Evolutionary conservation across 37 sponge, comb jelly and placozoan species (phyloP).

Genomic region (Beroe ovata): DNA sequence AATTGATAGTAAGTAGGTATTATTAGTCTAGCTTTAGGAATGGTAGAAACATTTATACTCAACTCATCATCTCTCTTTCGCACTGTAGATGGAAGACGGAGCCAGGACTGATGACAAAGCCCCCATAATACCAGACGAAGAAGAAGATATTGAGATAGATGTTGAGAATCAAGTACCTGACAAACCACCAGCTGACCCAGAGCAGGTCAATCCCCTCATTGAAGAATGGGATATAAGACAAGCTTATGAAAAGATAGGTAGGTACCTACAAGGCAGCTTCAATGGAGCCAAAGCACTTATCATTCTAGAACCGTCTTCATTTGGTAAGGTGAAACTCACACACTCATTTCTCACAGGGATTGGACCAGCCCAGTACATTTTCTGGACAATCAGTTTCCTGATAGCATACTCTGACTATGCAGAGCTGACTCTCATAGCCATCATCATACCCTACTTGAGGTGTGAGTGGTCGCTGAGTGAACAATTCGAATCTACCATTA

Average conservation of each 20-base stretch:
- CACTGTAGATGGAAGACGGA: too few relatives aligned
- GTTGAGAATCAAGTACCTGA: neutral
- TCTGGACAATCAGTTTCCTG: slow-evolving; percentile 52
- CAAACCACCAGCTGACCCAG: neutral
- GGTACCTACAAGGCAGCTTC: neutral
- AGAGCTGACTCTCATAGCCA: slow-evolving; percentile 31
- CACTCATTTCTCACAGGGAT: neutral
- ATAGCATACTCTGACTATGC: slow-evolving; percentile 59
- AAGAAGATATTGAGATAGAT: neutral
- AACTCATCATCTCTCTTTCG: too few relatives aligned
- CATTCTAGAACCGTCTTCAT: too few relatives aligned
- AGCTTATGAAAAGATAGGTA: neutral
- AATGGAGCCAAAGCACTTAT: too few relatives aligned
- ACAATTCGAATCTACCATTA: slow-evolving; percentile 2
- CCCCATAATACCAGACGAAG: neutral
- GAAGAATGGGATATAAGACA: neutral
- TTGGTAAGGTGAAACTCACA: too few relatives aligned
- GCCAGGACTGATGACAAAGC: neutral
- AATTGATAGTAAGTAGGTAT: too few relatives aligned
- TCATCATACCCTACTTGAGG: slow-evolving; percentile 16
- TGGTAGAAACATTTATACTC: too few relatives aligned
- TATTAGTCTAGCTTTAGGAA: too few relatives aligned
- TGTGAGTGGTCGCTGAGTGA: neutral
- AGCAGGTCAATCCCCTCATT: neutral
- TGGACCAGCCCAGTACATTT: slow-evolving; percentile 22